Conservation (phyloP, 2,888 invertebrate species). For the Hecatera dysodea region DNA sequence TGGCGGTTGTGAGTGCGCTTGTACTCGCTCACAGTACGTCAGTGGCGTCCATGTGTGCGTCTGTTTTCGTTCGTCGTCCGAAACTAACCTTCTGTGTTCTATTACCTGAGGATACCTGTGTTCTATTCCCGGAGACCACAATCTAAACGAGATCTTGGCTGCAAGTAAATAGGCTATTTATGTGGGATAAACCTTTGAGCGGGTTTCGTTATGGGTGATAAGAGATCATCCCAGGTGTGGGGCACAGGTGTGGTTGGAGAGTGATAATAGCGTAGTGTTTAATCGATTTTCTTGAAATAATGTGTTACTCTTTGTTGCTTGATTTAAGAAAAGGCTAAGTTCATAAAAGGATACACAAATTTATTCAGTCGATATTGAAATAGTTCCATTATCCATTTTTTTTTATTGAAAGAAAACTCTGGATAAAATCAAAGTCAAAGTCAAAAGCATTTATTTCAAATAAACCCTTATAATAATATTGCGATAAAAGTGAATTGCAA, state of each 20-base stretch:
- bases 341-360: too few relatives aligned
- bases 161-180: constrained; percentile 53
- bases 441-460: too few relatives aligned
- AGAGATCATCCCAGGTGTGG: constrained; percentile 40
- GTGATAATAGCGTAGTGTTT: constrained; percentile 1
- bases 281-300: not conserved
- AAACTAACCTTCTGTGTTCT: constrained; percentile 1
- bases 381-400: not conserved
- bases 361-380: not conserved
- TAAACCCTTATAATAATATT: too few relatives aligned
- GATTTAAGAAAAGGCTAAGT: not conserved
- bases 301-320: not conserved
- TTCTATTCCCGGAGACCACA: constrained; percentile 22
- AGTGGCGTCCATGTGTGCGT: not conserved
- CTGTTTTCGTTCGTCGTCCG: not conserved
- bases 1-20: not conserved
- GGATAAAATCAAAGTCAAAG: too few relatives aligned
- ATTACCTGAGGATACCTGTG: too few relatives aligned
- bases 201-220: constrained; percentile 33
- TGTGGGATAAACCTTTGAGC: constrained; percentile 25
- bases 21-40: not conserved
- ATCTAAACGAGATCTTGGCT: constrained; percentile 58
- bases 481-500: not conserved
- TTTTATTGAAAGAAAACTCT: not conserved
- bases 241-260: constrained; percentile 7